phyloP scores from a whole-genome alignment of 2,797 vertebrate genomes.

The Atherinosoma microstoma region DNA sequence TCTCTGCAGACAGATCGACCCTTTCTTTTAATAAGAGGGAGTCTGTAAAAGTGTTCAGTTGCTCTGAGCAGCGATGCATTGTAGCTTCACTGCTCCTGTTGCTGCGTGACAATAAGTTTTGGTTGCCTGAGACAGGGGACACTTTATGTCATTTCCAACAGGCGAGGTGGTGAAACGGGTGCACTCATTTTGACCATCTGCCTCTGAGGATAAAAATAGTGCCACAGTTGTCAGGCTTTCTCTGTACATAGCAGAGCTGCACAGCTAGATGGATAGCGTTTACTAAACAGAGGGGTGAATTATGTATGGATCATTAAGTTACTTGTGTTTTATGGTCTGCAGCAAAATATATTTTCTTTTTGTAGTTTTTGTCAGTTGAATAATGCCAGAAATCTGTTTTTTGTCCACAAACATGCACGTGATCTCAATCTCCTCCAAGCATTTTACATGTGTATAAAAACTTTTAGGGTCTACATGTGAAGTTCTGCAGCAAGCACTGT shows the following conservation, averaged over 20 bases:
- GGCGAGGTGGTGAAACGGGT: slow-evolving; percentile 67
- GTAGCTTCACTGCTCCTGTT: slow-evolving; percentile 54
- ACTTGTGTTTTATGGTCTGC: not conserved
- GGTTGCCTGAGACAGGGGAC: slow-evolving; percentile 53
- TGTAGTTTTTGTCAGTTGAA: not conserved
- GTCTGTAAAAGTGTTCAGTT: slow-evolving; percentile 7
- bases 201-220: slow-evolving; percentile 77
- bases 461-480: not conserved
- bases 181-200: slow-evolving; percentile 78
- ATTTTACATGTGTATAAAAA: not conserved
- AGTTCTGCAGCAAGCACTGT: not conserved
- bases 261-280: slow-evolving; percentile 36
- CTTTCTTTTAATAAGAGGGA: not conserved
- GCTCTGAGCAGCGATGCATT: slow-evolving; percentile 17
- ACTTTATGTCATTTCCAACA: slow-evolving; percentile 74
- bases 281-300: slow-evolving; percentile 33
- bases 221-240: slow-evolving; percentile 67
- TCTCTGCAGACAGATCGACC: not conserved
- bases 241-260: slow-evolving; percentile 48
- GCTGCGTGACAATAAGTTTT: slow-evolving; percentile 61
- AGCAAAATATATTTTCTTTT: not conserved
- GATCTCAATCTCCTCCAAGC: slow-evolving; percentile 7
- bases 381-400: not conserved
- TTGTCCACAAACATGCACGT: not conserved
- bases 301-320: slow-evolving; percentile 30